These are phyloP conservation scores for Meloidogyne hapla DNA, from an alignment of 1,140 invertebrate species.

Conservation along the genomic window DNA sequence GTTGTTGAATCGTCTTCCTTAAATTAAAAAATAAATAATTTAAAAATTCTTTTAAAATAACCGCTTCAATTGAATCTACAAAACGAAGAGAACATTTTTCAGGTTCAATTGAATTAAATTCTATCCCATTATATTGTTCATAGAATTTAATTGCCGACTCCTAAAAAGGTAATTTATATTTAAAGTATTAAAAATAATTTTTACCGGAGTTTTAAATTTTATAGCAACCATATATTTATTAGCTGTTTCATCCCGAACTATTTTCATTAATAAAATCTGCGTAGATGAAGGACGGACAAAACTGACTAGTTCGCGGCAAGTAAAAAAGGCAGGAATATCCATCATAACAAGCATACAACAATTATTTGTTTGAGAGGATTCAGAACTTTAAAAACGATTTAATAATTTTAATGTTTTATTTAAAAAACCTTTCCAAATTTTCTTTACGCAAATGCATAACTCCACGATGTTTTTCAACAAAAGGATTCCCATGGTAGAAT, in stretches of 20 bases:
- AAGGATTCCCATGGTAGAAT: slow-evolving; percentile 77
- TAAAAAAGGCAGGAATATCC: slow-evolving; percentile 85
- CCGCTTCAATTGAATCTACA: slow-evolving; percentile 70
- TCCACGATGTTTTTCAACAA: slow-evolving; percentile 91
- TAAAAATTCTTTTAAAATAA: slow-evolving; percentile 2
- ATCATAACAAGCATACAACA: slow-evolving; percentile 85
- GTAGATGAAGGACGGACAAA: slow-evolving; percentile 85
- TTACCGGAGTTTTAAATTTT: slow-evolving; percentile 67
- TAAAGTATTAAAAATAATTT: slow-evolving; percentile 8
- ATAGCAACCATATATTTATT: slow-evolving; percentile 96
- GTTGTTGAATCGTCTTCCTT: slow-evolving; percentile 16
- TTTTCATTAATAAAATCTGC: slow-evolving; percentile 84
- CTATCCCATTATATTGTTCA: slow-evolving; percentile 82
- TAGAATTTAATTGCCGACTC: slow-evolving; percentile 85
- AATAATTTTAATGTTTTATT: background rate
- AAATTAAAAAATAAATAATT: slow-evolving; percentile 2
- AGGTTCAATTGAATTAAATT: slow-evolving; percentile 88
- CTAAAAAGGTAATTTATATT: slow-evolving; percentile 68
- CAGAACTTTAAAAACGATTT: slow-evolving; percentile 33
- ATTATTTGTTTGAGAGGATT: slow-evolving; percentile 62
- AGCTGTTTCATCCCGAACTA: slow-evolving; percentile 78
- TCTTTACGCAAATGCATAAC: slow-evolving; percentile 93
- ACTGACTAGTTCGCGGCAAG: slow-evolving; percentile 86
- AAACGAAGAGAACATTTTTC: slow-evolving; percentile 88
- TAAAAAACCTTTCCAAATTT: slow-evolving; percentile 64